Base-by-base conservation (phyloP, 2,797 vertebrate genomes). In the Onychomys leucogaster region DNA sequence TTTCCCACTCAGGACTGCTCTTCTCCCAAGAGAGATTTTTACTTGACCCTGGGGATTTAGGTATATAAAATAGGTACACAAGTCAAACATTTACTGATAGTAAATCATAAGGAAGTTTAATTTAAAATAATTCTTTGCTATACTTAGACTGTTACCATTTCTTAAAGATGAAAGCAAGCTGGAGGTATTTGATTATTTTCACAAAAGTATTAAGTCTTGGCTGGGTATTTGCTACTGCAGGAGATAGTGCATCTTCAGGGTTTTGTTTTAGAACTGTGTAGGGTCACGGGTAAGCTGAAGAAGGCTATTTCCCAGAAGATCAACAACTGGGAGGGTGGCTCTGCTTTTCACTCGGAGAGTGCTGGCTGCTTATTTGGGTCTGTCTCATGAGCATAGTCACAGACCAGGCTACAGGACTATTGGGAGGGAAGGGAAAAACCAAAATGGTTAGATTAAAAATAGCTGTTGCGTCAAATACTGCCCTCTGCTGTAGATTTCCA, bases 401-500 rank as follows among this genome's bases (percentile, higher is more conserved):
- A 46, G 5, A 34, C 82, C 65, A 88, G 69, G 52, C 21, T 57
- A 9, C 4, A 29, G 41, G 37, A 27, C 23, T 63, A 71, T 59
- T 14, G 3, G 88, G 6, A 21, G 4, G 2, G 29, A 63, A 43
- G 37, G n/a, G 41, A 9, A 73, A 95, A 87, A 32, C 23, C 27
- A 41, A 86, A 73, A 61, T 81, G 14, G 46, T 23, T 52, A 78
- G 43, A 92, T 76, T 89, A 21, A 43, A 89, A 95, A 8, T 78
- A 86, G 63, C 23, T 25, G n/a, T 69, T 0, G 75, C 95, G 83
- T 81, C 93, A 94, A 95, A 95, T 10, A 16, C 52, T 80, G 71
- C 83, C 83, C 86, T 94, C 93, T 97, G 84, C 43, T 98, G 91
- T 52, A 55, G 71, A 14, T 73, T 91, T 96, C 59, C 86, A 86